These are phyloP conservation scores for Eurytoma adleriae DNA, from an alignment of 2,888 invertebrate species.

Conservation along the genomic window DNA sequence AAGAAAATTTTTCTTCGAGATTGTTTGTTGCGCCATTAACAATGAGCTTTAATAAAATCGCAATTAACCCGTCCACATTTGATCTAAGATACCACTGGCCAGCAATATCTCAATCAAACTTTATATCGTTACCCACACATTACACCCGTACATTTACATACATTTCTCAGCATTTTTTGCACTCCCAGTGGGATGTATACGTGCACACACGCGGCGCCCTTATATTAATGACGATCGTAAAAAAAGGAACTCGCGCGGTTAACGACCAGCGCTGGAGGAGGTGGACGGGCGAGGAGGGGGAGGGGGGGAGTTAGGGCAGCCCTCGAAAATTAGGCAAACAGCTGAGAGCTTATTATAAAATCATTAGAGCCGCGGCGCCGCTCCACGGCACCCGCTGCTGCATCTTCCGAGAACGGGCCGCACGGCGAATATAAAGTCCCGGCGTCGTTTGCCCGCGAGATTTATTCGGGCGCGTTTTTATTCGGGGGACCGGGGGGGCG, in stretches of 20 bases:
- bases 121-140: no score
- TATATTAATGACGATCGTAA: conserved; percentile 50
- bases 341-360: conserved; percentile 68
- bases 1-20: no score
- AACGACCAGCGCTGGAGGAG: conserved; percentile 54
- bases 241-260: conserved; percentile 37
- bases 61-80: no score
- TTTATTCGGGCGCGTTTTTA: no score
- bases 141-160: no score
- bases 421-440: background rate
- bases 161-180: no score
- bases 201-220: conserved; percentile 5
- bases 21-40: no score
- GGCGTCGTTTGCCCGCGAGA: no score
- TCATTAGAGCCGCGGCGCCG: conserved; percentile 62
- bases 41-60: no score
- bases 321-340: conserved; percentile 60
- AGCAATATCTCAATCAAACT: no score
- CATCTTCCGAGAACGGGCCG: conserved; percentile 21
- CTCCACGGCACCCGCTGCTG: conserved; percentile 7
- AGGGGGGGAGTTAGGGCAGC: conserved; percentile 55
- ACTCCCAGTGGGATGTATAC: background rate
- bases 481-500: no score
- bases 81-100: no score
- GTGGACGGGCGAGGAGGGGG: background rate